Percentiles rank a stretch among this genome's conserved stretches.
Evolutionary conservation across 2,797 vertebrate species (phyloP).

Genomic region (Silurus lanzhouensis): DNA sequence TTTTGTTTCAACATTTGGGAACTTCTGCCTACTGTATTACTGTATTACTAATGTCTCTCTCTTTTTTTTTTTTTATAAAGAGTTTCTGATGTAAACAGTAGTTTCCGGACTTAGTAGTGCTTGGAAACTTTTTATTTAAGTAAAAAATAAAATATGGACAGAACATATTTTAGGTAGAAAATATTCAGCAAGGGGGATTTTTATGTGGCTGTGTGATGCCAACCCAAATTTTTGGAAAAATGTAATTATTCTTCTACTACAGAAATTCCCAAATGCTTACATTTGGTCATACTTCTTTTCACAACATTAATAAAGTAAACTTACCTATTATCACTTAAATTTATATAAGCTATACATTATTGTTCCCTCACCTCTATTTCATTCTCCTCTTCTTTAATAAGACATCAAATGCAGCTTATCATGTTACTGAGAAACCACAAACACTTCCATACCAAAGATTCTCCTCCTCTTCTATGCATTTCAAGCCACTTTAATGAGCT

Average conservation of each 20-base stretch:
- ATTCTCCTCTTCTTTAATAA: background rate
- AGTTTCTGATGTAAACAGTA: background rate
- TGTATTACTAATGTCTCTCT: background rate
- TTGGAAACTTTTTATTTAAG: background rate
- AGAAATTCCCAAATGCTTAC: background rate
- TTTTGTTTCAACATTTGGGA: background rate
- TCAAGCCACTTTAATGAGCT: constrained; percentile 83
- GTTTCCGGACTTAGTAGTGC: background rate
- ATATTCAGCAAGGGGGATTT: background rate
- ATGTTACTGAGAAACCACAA: constrained; percentile 32
- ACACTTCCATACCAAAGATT: background rate
- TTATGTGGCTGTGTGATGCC: background rate
- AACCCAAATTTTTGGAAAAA: background rate
- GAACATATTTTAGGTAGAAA: background rate
- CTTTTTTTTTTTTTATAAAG: background rate
- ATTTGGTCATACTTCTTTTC: background rate
- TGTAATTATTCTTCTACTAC: background rate
- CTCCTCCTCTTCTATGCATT: constrained; percentile 62
- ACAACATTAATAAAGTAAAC: background rate
- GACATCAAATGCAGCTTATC: constrained; percentile 4
- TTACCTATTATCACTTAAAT: background rate
- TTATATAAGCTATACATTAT: background rate
- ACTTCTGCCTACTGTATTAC: background rate
- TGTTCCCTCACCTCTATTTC: background rate
- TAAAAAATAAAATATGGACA: background rate